Evolutionary conservation across 2,113 vertebrate species (phyloP).

Genomic region (Xenopus borealis): DNA sequence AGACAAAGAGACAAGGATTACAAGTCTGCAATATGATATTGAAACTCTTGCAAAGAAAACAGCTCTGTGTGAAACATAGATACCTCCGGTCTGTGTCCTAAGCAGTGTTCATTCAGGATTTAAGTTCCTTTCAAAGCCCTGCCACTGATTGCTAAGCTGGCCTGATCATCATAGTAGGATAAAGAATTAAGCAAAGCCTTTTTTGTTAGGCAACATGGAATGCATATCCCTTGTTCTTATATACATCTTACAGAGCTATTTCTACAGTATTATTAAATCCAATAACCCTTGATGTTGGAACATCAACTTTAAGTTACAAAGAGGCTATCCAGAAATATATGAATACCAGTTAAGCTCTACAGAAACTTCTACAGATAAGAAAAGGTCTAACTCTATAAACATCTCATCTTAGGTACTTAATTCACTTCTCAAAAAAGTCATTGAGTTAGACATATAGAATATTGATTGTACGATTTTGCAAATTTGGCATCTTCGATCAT

Average conservation of each 20-base stretch:
- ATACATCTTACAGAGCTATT: neutral
- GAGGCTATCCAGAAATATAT: neutral
- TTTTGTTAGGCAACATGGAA: neutral
- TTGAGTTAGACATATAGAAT: too few species aligned
- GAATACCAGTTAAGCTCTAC: too few species aligned
- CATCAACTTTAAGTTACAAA: neutral
- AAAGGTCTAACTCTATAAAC: too few species aligned
- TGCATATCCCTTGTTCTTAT: neutral
- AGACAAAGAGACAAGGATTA: neutral
- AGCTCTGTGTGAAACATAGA: neutral
- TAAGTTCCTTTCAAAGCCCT: neutral
- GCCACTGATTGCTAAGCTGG: neutral
- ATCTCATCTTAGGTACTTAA: too few species aligned
- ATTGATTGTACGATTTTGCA: too few species aligned
- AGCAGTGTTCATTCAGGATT: neutral
- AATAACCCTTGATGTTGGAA: neutral
- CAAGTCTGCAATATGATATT: neutral
- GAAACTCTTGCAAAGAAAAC: neutral
- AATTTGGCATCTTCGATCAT: too few species aligned
- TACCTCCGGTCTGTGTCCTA: neutral
- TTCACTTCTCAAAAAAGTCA: too few species aligned
- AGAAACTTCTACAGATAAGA: too few species aligned
- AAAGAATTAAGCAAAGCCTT: slow-evolving; percentile 4
- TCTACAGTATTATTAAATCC: neutral
- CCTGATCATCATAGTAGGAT: neutral